Conservation (phyloP, 2,797 vertebrate species). For the Coccyzus lansbergi region DNA sequence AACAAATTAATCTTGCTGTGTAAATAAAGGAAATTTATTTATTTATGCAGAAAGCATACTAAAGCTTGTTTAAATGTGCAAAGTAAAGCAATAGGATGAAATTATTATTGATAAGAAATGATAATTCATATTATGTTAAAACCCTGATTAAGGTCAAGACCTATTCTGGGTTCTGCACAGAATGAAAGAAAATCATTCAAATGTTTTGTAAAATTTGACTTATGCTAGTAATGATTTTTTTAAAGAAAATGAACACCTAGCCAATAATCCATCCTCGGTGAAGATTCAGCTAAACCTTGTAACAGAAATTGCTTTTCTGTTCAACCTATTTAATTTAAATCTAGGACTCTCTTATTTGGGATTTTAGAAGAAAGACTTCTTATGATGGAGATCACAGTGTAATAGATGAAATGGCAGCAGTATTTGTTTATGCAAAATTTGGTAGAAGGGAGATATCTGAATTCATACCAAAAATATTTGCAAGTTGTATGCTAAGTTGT, state of each 20-base stretch:
- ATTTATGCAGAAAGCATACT: conserved; percentile 12
- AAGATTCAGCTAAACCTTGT: conserved; percentile 50
- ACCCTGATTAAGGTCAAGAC: conserved; percentile 6
- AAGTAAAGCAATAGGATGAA: conserved; percentile 17
- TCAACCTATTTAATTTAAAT: conserved; percentile 64
- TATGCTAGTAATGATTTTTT: conserved; percentile 39
- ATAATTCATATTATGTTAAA: conserved; percentile 16
- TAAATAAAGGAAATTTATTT: conserved; percentile 49
- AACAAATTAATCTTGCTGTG: conserved; percentile 37
- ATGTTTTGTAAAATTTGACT: conserved; percentile 60
- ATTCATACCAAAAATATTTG: conserved; percentile 19
- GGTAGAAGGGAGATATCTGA: conserved; percentile 36
- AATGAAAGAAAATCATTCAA: neutral
- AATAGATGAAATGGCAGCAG: conserved; percentile 37
- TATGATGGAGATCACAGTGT: conserved; percentile 58
- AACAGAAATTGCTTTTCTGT: conserved; percentile 53
- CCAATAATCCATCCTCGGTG: conserved; percentile 39
- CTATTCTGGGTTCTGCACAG: neutral
- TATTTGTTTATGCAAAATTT: conserved; percentile 48
- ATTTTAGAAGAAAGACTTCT: conserved; percentile 60
- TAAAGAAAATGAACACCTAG: conserved; percentile 33
- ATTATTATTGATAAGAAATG: conserved; percentile 42
- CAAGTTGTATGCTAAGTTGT: neutral
- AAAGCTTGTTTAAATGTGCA: conserved; percentile 21
- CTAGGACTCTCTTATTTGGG: conserved; percentile 46